A percentile compares a stretch with the other conserved stretches of the same genome.
Conservation (phyloP, 2,888 invertebrate genomes). For the Pseudanteris insignis region DNA sequence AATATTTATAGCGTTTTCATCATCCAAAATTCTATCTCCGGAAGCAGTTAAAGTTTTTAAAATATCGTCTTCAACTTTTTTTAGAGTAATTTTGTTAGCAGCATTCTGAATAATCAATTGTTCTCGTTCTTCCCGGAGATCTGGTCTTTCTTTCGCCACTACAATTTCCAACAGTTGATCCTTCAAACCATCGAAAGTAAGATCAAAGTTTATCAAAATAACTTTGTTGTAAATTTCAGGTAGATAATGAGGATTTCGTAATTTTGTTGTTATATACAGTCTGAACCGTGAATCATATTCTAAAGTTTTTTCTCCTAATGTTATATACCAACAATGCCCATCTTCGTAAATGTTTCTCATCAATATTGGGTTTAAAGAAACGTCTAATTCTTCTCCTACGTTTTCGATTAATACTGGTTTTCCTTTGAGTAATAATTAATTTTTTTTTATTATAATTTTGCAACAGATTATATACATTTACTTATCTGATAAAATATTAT, state of each 20-base stretch:
- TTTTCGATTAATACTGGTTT: constrained; percentile 82
- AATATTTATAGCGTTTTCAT: constrained; percentile 88
- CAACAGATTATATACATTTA: background rate
- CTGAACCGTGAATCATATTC: constrained; percentile 80
- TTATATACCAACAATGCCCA: constrained; percentile 78
- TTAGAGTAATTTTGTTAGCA: constrained; percentile 80
- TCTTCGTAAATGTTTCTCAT: constrained; percentile 79
- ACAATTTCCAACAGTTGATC: constrained; percentile 86
- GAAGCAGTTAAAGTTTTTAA: constrained; percentile 82
- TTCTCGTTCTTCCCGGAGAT: constrained; percentile 83
- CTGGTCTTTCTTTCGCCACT: constrained; percentile 85
- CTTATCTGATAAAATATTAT: background rate
- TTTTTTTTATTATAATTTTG: background rate
- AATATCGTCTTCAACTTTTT: constrained; percentile 87
- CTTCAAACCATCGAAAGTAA: constrained; percentile 83
- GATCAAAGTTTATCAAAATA: constrained; percentile 83
- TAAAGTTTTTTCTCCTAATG: constrained; percentile 80
- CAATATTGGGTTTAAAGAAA: constrained; percentile 80
- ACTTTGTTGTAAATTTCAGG: constrained; percentile 87
- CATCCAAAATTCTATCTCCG: constrained; percentile 90
- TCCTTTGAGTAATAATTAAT: constrained; percentile 48
- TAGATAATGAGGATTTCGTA: constrained; percentile 85
- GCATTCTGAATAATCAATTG: constrained; percentile 82
- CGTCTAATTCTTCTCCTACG: constrained; percentile 80
- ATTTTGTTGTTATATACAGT: constrained; percentile 83